These are phyloP conservation scores for Callaeas wilsoni DNA, from an alignment of 2,113 vertebrate species.

Conservation along the genomic window DNA sequence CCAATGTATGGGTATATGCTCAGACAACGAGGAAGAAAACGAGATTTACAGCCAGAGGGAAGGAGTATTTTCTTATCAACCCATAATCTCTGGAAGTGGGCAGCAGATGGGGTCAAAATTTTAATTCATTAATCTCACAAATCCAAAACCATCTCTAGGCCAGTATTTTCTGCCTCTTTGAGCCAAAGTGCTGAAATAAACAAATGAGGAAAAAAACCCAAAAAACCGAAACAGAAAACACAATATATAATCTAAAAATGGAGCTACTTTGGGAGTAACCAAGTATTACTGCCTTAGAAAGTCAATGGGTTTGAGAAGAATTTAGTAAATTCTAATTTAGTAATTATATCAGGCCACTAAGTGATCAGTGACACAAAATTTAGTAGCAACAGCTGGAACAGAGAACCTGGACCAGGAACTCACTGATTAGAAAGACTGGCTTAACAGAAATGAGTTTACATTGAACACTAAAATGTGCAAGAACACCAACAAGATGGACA, in stretches of 20 bases:
- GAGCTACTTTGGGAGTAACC: neutral
- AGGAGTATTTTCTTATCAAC: conserved; percentile 2
- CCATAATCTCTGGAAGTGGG: neutral
- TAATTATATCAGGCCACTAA: neutral
- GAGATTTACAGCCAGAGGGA: neutral
- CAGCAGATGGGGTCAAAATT: neutral
- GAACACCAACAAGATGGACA: neutral
- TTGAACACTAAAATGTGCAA: neutral
- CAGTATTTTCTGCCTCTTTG: neutral
- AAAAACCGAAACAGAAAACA: neutral
- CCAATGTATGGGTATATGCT: neutral
- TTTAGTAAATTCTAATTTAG: neutral
- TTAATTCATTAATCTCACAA: neutral
- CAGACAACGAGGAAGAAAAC: neutral
- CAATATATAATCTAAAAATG: neutral
- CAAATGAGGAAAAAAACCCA: neutral
- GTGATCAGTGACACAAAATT: neutral
- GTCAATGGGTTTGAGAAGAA: neutral
- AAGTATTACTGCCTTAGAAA: neutral
- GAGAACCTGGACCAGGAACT: neutral
- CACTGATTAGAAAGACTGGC: neutral
- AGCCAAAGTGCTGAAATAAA: neutral
- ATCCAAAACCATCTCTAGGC: neutral
- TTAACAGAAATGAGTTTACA: neutral
- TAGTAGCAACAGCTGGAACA: neutral